Evolutionary conservation across 2,797 vertebrate genomes (phyloP).

Genomic region (Danio jaintianensis): DNA sequence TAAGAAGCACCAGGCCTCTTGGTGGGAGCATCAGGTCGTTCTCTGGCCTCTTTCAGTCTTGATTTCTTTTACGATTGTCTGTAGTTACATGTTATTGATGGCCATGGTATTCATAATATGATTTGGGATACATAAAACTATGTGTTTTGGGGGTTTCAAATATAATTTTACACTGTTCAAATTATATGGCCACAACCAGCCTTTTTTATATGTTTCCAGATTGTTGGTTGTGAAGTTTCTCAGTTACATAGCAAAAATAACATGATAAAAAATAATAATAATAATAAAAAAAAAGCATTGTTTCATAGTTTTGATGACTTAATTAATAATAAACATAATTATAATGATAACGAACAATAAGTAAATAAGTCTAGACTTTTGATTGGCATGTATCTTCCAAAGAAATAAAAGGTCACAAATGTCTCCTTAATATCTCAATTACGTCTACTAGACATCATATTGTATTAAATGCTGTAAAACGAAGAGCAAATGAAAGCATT

Average conservation of each 20-base stretch:
- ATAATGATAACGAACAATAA: no score
- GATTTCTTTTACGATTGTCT: background rate
- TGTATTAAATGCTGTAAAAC: background rate
- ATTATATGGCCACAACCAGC: background rate
- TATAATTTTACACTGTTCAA: background rate
- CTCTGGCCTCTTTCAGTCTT: background rate
- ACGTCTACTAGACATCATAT: background rate
- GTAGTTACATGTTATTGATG: background rate
- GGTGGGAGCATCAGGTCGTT: conserved; percentile 3
- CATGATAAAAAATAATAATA: no score
- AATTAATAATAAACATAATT: no score
- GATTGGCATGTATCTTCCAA: background rate
- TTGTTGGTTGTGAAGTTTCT: background rate
- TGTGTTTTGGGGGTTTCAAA: no score
- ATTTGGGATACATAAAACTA: background rate
- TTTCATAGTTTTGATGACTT: background rate
- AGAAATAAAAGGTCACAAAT: background rate
- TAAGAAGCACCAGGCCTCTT: background rate
- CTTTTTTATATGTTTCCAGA: no score
- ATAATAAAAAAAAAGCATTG: background rate
- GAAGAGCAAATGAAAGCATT: background rate
- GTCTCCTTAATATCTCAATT: background rate
- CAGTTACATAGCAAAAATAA: no score
- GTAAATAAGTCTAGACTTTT: no score
- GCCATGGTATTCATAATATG: background rate